Evolutionary conservation across 2,797 vertebrate species (phyloP), one percentile per base, ranked within the genome.

Genomic region (Enteromius argenteus): DNA sequence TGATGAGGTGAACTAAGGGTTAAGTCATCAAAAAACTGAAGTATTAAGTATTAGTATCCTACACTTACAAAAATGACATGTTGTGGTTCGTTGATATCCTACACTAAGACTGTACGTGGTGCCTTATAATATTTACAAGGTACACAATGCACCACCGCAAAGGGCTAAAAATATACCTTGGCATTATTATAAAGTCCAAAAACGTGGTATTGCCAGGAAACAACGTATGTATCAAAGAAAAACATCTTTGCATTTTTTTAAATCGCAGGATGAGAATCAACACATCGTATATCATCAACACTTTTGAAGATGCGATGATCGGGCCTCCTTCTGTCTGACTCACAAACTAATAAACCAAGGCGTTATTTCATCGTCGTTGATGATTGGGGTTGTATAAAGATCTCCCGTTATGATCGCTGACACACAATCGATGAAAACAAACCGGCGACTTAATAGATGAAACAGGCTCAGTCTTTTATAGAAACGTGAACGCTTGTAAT

Each of bases 371-470:
- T 4, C 4, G n/a, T 46, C 6, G 2, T 4, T 9, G n/a, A 4
- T 46, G 39, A 3, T 8, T 3, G 6, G 17, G 42, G 7, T 9
- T 14, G 27, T 15, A 4, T 27, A 15, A 27, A 71, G 23, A 46
- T 9, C 5, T 53, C 19, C 51, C 3, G 51, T 53, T 53, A 8
- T 44, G n/a, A 23, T 4, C 67, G 3, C 39, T 23, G 11, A 23
- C 14, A 23, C 39, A 7, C 5, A 4, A 2, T 4, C 0, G 0
- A 4, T 0, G 6, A 44, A 5, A 46, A n/a, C 2, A 71, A 1
- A 46, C 23, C 7, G 15, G 7, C 14, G 1, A 5, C 8, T 53
- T 51, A 0, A 35, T 30, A 21, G 1, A 2, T 8, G 1, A 53
- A 13, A 56, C 46, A 21, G 2, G 49, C 19, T 7, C 0, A 5